Base-by-base conservation (phyloP, 2,113 vertebrate genomes). In the Notothenia rossii region DNA sequence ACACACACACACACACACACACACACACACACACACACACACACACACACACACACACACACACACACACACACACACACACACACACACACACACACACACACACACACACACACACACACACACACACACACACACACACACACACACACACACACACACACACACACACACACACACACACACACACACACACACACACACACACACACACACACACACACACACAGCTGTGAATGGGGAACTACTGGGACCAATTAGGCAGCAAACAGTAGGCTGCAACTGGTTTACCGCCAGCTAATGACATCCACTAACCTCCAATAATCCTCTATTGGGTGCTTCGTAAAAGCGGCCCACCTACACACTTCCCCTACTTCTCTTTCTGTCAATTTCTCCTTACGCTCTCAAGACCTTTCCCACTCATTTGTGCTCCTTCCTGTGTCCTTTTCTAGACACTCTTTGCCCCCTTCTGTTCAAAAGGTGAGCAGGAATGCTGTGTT, bases 241-340 rank as follows among this genome's bases (percentile, higher is more conserved):
- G 36, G 66, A 86, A 73, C 87, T 84, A 73, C 77, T 85, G 89
- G 90, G 86, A 90, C 84, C 85, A 88, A 91, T 91, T 91, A 89
- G 70, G 73, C 56, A 50, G 60, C 72, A 88, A 91, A 84, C 77
- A 75, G 65, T 72, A 72, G 75, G 72, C 71, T 71, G 83, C 79
- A 88, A 49, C 83, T 71, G 75, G 69, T 91, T 88, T 77, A 86
- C 62, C 72, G 12, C 81, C 73, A 70, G 71, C 83, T 84, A 86
- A 88, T 89, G 82, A 85, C 75, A 49, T 61, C 60, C 64, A 75
- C 75, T 84, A 72, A 88, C 78, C 82, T 81, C 62, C 0, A 74
- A 81, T 86, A 80, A 90, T 89, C 72, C 63, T 64, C 61, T 46
- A 49, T 13, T 85, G 51, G 61, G 74, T 83, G 65, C 65, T 65